Evolutionary conservation across 2,888 invertebrate genomes (phyloP), one percentile per base, ranked within the genome.

Genomic region (Hypercompe scribonia): DNA sequence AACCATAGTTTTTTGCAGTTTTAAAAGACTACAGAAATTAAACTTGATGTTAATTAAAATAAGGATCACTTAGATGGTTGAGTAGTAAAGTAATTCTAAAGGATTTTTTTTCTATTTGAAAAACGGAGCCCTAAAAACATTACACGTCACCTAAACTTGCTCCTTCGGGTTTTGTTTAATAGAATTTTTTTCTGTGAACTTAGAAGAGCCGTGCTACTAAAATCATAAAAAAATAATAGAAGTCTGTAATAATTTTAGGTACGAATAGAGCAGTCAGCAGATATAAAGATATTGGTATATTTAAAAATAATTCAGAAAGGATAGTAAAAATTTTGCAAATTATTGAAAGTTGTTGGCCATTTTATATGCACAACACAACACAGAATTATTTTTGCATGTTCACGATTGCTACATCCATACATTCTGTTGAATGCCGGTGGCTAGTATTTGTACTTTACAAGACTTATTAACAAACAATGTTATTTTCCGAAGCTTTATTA

Each of bases 401-500:
- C 58, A 33, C 33, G 58, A 71, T 67, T 67, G 61, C 66, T 42
- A 18, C 36, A 66, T 67, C 61, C 31, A 67, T 50, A 54, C 24
- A 21, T 13, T 33, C 39, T 1, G 8, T 50, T 11, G 33, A n/a
- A 39, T 33, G 34, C 36, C 8, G 8, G 36, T 36, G 36, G 36
- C 36, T 36, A 42, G 15, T 15, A 42, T 65, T 36, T 28, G 31
- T 66, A 66, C 42, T 50, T 50, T n/a, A 8, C 24, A n/a, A 50
- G 50, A 24, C 50, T 50, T 50, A n/a, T n/a, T 50, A 5, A n/a
- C n/a, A 50, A 50, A 3, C 24, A 7, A n/a, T 50, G 8, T 24
- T 50, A 50, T 50, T 50, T 50, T n/a, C 8, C 24, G 8, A 24
- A 24, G n/a, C 8, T 8, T 5, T 50, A 4, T n/a, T n/a, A 21